Evolutionary conservation across 1,140 invertebrate species (phyloP).

Genomic region (Mesaphorura yosii): DNA sequence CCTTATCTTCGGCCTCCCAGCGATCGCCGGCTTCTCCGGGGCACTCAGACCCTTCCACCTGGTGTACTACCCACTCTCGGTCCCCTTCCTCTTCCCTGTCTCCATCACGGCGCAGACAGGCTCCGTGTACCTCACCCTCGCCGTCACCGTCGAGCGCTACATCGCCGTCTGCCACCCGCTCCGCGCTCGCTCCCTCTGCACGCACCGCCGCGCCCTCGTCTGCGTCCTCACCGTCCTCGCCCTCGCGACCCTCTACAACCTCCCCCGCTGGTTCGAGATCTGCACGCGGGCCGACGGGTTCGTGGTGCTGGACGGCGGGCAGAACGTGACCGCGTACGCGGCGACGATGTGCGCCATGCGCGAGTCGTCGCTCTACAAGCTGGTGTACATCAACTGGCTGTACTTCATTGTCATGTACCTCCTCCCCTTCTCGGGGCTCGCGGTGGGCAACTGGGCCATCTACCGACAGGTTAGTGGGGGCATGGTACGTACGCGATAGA

Average conservation of each 20-base stretch:
- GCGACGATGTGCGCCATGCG: slow-evolving; percentile 56
- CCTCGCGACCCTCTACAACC: slow-evolving; percentile 74
- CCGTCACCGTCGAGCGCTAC: slow-evolving; percentile 87
- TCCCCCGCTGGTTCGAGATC: slow-evolving; percentile 60
- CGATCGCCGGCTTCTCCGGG: slow-evolving; percentile 66
- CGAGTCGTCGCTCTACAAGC: slow-evolving; percentile 58
- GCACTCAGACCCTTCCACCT: slow-evolving; percentile 18
- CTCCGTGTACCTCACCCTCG: slow-evolving; percentile 86
- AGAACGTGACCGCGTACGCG: slow-evolving; percentile 55
- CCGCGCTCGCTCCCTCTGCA: slow-evolving; percentile 74
- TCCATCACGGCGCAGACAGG: slow-evolving; percentile 51
- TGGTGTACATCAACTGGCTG: slow-evolving; percentile 81
- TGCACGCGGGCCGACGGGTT: slow-evolving; percentile 44
- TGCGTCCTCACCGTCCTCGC: slow-evolving; percentile 69
- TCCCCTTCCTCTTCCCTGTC: slow-evolving; percentile 27
- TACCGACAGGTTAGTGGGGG: slow-evolving; percentile 54
- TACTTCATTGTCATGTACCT: slow-evolving; percentile 87
- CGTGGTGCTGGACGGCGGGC: slow-evolving; percentile 38
- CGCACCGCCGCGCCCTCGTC: slow-evolving; percentile 70
- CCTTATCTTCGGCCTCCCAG: slow-evolving; percentile 71
- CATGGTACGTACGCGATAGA: slow-evolving; percentile 18
- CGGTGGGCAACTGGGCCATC: slow-evolving; percentile 78
- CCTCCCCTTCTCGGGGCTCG: slow-evolving; percentile 69
- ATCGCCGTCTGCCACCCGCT: slow-evolving; percentile 91
- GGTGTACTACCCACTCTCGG: slow-evolving; percentile 27